These are phyloP conservation scores for Piaya cayana DNA, from an alignment of 2,113 vertebrate species.

Conservation along the genomic window DNA sequence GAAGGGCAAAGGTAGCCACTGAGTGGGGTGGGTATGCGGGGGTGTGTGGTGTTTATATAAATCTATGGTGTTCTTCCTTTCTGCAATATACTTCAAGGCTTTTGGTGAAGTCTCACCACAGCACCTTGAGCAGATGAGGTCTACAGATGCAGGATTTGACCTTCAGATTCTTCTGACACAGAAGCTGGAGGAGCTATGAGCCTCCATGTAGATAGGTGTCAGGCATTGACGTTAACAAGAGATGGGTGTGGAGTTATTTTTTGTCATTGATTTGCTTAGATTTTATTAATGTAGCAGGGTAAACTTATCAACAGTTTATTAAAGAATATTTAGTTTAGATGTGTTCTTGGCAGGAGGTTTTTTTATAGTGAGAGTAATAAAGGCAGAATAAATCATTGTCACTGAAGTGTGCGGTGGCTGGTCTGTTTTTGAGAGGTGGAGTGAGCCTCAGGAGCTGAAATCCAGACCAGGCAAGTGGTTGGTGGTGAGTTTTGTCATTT, in stretches of 20 bases:
- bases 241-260: background rate
- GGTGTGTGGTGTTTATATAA: background rate
- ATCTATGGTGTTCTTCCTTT: background rate
- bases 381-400: constrained; percentile 46
- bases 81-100: accelerated
- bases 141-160: background rate
- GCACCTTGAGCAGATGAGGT: background rate
- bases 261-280: constrained; percentile 31
- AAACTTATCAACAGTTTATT: constrained; percentile 32
- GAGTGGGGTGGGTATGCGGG: accelerated
- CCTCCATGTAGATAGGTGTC: background rate
- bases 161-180: background rate
- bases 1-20: background rate
- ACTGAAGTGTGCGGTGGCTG: background rate
- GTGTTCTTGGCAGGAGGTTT: constrained; percentile 22
- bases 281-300: constrained; percentile 26
- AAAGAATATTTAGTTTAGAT: background rate
- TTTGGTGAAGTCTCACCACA: background rate
- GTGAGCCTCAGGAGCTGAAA: background rate
- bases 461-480: background rate
- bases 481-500: background rate
- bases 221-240: background rate
- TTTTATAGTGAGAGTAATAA: constrained; percentile 35
- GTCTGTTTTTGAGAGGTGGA: background rate
- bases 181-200: background rate